These are phyloP conservation scores for Rhogogaster chlorosoma DNA, from an alignment of 2,888 invertebrate species.

Conservation along the genomic window DNA sequence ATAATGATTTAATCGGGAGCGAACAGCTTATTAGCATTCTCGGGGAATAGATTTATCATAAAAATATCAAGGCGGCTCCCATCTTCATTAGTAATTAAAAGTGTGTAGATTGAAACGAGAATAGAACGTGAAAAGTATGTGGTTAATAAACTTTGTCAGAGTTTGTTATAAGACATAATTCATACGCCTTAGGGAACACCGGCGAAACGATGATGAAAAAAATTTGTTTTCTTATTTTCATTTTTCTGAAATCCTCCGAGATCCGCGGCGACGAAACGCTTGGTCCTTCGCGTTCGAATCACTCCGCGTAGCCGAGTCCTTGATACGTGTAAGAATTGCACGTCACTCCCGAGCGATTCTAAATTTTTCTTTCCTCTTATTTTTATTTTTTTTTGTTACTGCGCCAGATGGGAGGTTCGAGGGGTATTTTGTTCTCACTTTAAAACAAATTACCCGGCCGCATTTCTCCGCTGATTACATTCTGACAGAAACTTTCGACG, in stretches of 20 bases:
- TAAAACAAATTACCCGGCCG: not conserved
- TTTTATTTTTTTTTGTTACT: not conserved
- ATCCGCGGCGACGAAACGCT: not conserved
- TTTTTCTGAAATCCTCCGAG: not conserved
- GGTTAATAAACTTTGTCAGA: not conserved
- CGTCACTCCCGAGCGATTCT: constrained; percentile 14
- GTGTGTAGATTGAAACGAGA: not conserved
- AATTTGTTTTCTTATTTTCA: not conserved
- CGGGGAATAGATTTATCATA: constrained; percentile 12
- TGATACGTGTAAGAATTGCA: constrained; percentile 12
- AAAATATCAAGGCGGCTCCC: not conserved
- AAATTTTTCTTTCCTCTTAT: not conserved
- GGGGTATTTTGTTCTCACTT: constrained; percentile 13
- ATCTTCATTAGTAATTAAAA: not conserved
- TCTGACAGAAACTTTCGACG: not conserved
- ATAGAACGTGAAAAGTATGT: not conserved
- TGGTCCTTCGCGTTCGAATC: not conserved
- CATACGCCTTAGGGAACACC: no score
- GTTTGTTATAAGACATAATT: no score
- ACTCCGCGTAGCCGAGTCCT: constrained; percentile 12
- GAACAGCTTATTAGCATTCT: constrained; percentile 46
- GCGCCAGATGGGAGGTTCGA: not conserved
- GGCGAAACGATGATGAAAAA: not conserved
- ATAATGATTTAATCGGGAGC: constrained; percentile 49
- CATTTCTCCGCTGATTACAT: constrained; percentile 14